Evolutionary conservation across 2,888 invertebrate genomes (phyloP), one percentile per base, ranked within the genome.

Genomic region (Andrena dorsata): DNA sequence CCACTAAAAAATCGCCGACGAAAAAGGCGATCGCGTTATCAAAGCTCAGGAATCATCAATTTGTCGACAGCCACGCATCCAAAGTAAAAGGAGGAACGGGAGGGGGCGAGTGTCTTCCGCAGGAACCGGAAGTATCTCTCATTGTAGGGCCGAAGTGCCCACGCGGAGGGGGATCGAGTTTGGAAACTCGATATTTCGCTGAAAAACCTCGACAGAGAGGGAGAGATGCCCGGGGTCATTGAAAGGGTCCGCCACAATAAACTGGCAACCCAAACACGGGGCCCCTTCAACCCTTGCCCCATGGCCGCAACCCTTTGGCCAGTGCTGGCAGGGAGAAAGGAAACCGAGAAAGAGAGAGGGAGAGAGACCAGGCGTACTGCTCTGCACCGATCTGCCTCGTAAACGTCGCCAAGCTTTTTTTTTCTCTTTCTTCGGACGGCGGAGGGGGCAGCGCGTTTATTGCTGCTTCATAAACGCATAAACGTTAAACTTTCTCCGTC

Each of bases 391-490:
- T n/a, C 41, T 60, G 20, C 47, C 77, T 72, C 80, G 56, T 80
- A 80, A 81, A 76, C 32, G 35, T 61, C 56, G 23, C 41, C 2
- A 6, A 49, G 75, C 64, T 75, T 80, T 75, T 65, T 75, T 65
- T 41, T 76, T 30, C 35, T 7, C 70, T n/a, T 73, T 73, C 51
- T 58, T 32, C 41, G 63, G 1, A 32, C 41, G 3, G 60, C 35
- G 7, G 26, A 26, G 6, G 68, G 35, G 41, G 13, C 26, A n/a
- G 47, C 28, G 8, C 26, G n/a, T 74, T 77, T 91, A 91, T 80
- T 90, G 90, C 88, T 82, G 90, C 90, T 90, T 88, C 91, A 87
- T 91, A 91, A 91, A 92, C 88, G 89, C 89, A 90, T 91, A 91
- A 91, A 89, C 83, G 83, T 82, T 72, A 23, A 90, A 90, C 89